Conservation (phyloP, 2,888 invertebrate genomes). For the Nymphalis c-album region DNA sequence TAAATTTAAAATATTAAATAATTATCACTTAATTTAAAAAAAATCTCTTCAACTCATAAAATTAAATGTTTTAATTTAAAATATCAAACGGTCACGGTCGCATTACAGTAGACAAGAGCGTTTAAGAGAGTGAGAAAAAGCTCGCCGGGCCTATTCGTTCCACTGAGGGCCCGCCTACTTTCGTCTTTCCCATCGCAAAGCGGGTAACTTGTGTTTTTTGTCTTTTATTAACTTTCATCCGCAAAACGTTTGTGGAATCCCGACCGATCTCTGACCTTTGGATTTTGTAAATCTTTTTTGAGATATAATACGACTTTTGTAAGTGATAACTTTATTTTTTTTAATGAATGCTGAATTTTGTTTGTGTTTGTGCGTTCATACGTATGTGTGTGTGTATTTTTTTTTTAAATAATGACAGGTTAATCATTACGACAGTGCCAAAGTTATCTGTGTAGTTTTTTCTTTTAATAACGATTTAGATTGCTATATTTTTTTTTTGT, state of each 20-base stretch:
- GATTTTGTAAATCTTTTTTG: constrained; percentile 37
- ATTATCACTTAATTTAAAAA: too few species aligned
- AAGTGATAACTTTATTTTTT: neutral
- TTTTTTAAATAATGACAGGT: too few species aligned
- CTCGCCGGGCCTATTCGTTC: constrained; percentile 77
- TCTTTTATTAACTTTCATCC: constrained; percentile 39
- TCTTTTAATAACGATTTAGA: too few species aligned
- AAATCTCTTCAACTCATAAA: too few species aligned
- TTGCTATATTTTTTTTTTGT: too few species aligned
- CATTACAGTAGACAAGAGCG: constrained; percentile 56
- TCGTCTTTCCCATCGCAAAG: constrained; percentile 56
- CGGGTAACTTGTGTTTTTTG: constrained; percentile 49
- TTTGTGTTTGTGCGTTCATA: neutral
- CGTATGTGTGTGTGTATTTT: too few species aligned
- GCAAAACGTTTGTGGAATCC: constrained; percentile 34
- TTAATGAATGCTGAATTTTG: neutral
- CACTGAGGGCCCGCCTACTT: constrained; percentile 71
- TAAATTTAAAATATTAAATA: too few species aligned
- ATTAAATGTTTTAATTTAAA: constrained; percentile 32
- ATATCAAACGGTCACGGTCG: constrained; percentile 49
- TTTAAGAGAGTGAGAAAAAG: constrained; percentile 80
- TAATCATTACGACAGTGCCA: too few species aligned
- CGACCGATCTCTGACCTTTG: constrained; percentile 32
- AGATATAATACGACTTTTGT: constrained; percentile 8
- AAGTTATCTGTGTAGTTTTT: too few species aligned